These are phyloP conservation scores for Bedellia somnulentella DNA, from an alignment of 2,888 invertebrate genomes.

Conservation along the genomic window DNA sequence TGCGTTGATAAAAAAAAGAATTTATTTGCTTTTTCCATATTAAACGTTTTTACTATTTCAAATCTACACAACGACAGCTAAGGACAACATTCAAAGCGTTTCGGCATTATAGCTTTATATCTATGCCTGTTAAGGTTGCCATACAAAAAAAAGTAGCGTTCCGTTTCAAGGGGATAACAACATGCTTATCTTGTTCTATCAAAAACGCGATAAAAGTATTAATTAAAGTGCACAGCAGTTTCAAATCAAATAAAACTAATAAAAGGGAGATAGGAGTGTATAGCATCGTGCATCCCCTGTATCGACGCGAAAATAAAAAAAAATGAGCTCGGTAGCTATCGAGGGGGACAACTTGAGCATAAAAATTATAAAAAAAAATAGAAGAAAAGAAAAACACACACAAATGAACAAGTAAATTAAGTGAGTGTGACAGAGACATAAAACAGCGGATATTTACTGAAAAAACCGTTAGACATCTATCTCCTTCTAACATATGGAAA, in stretches of 20 bases:
- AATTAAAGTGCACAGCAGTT: too few relatives aligned
- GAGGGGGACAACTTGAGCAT: slow-evolving; percentile 53
- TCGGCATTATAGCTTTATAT: slow-evolving; percentile 23
- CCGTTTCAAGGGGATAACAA: slow-evolving; percentile 25
- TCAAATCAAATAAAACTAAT: too few relatives aligned
- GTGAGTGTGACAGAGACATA: slow-evolving; percentile 28
- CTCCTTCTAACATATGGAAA: slow-evolving; percentile 12
- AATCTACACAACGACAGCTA: slow-evolving; percentile 23
- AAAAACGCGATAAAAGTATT: too few relatives aligned
- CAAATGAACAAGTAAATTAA: too few relatives aligned
- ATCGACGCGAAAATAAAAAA: slow-evolving; percentile 44
- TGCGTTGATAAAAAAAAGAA: too few relatives aligned
- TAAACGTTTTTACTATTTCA: slow-evolving; percentile 24
- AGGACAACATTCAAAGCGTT: slow-evolving; percentile 49
- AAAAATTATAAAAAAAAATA: slow-evolving; percentile 20
- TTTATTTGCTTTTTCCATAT: too few relatives aligned
- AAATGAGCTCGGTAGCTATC: slow-evolving; percentile 45
- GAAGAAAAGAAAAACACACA: slow-evolving; percentile 15
- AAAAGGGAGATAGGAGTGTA: slow-evolving; percentile 40
- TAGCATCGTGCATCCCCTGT: slow-evolving; percentile 61
- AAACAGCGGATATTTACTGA: background rate
- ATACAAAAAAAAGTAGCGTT: slow-evolving; percentile 18
- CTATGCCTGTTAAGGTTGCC: slow-evolving; percentile 21
- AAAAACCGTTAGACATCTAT: background rate
- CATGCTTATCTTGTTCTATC: too few relatives aligned